Evolutionary conservation across 1,140 invertebrate genomes (phyloP).

Genomic region (Ceratina japonica): DNA sequence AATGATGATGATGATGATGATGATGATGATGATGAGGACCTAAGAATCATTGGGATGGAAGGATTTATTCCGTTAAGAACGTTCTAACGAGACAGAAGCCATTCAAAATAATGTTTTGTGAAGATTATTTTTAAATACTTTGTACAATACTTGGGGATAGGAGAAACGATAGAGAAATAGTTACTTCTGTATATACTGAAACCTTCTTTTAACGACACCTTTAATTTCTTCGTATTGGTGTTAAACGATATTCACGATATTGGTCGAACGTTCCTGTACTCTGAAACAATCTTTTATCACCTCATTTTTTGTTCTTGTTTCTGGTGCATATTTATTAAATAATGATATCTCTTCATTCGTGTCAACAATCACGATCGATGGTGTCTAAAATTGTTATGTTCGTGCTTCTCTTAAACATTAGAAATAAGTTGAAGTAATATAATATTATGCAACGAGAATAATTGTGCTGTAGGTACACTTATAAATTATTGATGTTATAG

Average conservation of each 20-base stretch:
- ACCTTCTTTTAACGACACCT: conserved; percentile 24
- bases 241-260: conserved; percentile 8
- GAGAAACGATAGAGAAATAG: conserved; percentile 29
- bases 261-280: conserved; percentile 19
- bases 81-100: conserved; percentile 65
- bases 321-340: conserved; percentile 14
- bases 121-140: conserved; percentile 45
- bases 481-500: conserved; percentile 14
- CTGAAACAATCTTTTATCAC: neutral
- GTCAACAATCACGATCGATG: neutral
- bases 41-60: conserved; percentile 73
- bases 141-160: conserved; percentile 29
- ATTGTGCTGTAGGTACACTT: neutral
- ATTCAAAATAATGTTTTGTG: conserved; percentile 46
- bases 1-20: conserved; percentile 60
- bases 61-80: conserved; percentile 77
- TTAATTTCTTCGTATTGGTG: conserved; percentile 9
- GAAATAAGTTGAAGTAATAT: conserved; percentile 20
- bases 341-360: neutral
- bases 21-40: conserved; percentile 69
- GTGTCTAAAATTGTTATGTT: conserved; percentile 1
- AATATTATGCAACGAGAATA: conserved; percentile 15
- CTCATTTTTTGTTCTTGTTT: neutral
- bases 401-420: conserved; percentile 16
- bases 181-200: conserved; percentile 31